A percentile compares a stretch with the other conserved stretches of the same genome.
Evolutionary conservation across 2,113 vertebrate genomes (phyloP).

Genomic region (Ictidomys tridecemlineatus): DNA sequence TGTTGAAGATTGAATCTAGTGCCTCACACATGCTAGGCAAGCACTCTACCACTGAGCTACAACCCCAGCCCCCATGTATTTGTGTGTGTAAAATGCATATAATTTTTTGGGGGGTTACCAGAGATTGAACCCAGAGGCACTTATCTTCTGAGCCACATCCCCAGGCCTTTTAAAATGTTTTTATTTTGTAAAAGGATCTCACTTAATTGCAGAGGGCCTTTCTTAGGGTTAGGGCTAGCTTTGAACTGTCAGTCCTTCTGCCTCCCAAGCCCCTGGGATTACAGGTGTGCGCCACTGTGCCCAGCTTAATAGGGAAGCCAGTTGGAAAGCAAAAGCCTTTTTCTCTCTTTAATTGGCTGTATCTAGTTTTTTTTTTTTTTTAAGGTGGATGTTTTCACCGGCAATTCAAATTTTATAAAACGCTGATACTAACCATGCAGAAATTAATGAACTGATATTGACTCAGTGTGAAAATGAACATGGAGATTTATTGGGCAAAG

Average conservation of each 20-base stretch:
- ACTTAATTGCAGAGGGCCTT: too few species aligned
- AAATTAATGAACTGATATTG: constrained; percentile 81
- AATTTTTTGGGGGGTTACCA: too few species aligned
- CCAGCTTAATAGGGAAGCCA: not conserved
- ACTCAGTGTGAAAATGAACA: constrained; percentile 77
- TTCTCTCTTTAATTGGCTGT: constrained; percentile 30
- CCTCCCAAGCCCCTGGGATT: not conserved
- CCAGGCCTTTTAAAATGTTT: too few species aligned
- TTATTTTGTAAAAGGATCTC: too few species aligned
- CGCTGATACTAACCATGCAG: constrained; percentile 68
- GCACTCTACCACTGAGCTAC: too few species aligned
- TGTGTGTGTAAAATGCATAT: too few species aligned
- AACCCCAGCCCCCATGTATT: too few species aligned
- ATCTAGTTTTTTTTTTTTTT: constrained; percentile 32
- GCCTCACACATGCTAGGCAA: too few species aligned
- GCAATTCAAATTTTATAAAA: constrained; percentile 71
- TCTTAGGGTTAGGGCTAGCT: too few species aligned
- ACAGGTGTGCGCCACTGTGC: not conserved
- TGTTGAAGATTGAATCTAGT: too few species aligned
- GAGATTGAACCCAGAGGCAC: too few species aligned
- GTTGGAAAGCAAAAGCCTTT: not conserved
- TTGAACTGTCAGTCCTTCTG: not conserved
- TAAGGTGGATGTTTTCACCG: constrained; percentile 60
- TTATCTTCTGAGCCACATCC: too few species aligned
- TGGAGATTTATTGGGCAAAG: constrained; percentile 78